Evolutionary conservation across 2,888 invertebrate genomes (phyloP).

Genomic region (Drosophila neotestacea): DNA sequence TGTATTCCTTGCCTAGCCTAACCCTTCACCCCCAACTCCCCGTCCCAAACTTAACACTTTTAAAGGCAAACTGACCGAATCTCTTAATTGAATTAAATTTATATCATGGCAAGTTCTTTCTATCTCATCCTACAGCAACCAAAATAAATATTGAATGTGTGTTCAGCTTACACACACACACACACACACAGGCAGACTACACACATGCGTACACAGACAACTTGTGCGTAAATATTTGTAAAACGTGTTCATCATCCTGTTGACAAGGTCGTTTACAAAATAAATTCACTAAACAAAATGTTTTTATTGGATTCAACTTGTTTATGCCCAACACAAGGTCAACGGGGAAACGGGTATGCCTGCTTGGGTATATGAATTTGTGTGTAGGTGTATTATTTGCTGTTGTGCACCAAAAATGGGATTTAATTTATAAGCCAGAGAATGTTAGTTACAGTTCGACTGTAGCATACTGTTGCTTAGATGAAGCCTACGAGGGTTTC

Average conservation of each 20-base stretch:
- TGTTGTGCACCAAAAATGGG: conserved; percentile 12
- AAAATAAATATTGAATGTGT: conserved; percentile 49
- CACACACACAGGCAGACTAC: conserved; percentile 15
- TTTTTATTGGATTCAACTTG: conserved; percentile 68
- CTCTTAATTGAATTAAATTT: conserved; percentile 62
- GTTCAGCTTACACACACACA: conserved; percentile 28
- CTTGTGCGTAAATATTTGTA: conserved; percentile 65
- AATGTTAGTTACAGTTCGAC: conserved; percentile 1
- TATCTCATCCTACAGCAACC: conserved; percentile 16
- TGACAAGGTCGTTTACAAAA: conserved; percentile 75
- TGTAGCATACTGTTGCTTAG: neutral
- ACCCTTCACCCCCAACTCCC: neutral
- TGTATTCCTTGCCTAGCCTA: conserved; percentile 1
- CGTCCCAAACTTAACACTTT: conserved; percentile 14
- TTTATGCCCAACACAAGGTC: conserved; percentile 53
- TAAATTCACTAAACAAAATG: conserved; percentile 72
- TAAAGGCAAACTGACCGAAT: conserved; percentile 32
- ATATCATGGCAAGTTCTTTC: conserved; percentile 32
- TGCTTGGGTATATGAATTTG: neutral
- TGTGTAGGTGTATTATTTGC: conserved; percentile 2
- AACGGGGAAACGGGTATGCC: conserved; percentile 4
- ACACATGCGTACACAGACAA: conserved; percentile 22
- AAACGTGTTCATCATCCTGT: conserved; percentile 75
- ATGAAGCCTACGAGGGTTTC: neutral
- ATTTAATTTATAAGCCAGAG: conserved; percentile 21